Evolutionary conservation across 2,797 vertebrate species (phyloP), one percentile per base, ranked within the genome.

Genomic region (Diplodus puntazzo): DNA sequence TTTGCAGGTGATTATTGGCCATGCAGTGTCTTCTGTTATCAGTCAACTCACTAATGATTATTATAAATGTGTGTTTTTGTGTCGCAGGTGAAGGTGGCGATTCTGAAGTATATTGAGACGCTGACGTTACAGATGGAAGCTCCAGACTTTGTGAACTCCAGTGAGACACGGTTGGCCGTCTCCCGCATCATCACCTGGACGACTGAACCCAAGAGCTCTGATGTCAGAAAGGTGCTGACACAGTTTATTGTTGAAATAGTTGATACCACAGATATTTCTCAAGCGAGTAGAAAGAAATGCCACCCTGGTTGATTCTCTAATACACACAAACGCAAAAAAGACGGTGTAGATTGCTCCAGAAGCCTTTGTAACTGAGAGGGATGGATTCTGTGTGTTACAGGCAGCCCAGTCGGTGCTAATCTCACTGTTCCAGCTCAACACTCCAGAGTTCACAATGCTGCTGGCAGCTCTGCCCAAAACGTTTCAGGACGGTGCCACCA

Each of bases 111-210:
- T 86, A 99, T 99, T 50, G 98, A 99, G 95, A 98, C 96, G 0
- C 94, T 99, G 73, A 96, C 97, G 0, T 95, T 98, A 71, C 98
- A 99, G 91, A 99, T 99, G 98, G 98, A 99, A 45, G 96, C 97
- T 4, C 96, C 95, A 50, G 98, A 99, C 90, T 99, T 99, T 89
- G 95, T 97, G 81, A 99, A 99, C 95, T 98, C 97, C 77, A 98
- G 98, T 84, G 98, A 99, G 95, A 99, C 98, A 27, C 96, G 98
- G 45, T 93, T 99, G 86, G 98, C 98, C 4, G 97, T 99, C 60
- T 99, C 98, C 43, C 97, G 98, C 66, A 97, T 99, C 88, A 99
- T 99, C 92, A 98, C 98, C 48, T 99, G 98, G 98, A 99, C 97
- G 68, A 98, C 97, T 68, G 98, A 99, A 92, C 98, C 97, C 66